These are phyloP conservation scores for Smittia sp. DNA, from an alignment of 2,888 invertebrate genomes.

Conservation along the genomic window DNA sequence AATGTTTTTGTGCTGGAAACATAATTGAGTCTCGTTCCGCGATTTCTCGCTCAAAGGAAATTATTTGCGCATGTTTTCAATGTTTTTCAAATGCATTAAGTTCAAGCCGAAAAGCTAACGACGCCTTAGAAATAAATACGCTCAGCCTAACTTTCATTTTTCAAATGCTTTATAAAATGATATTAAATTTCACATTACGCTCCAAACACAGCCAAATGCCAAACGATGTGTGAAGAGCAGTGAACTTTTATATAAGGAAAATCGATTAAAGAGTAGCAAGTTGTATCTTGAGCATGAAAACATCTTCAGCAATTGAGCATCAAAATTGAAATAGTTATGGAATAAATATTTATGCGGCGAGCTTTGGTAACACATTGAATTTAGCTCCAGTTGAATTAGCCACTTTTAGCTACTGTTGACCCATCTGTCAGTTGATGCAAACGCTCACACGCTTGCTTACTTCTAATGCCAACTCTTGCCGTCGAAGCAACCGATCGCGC, in stretches of 20 bases:
- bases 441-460: too few species aligned
- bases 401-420: too few species aligned
- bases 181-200: constrained; percentile 14
- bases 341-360: too few species aligned
- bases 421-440: too few species aligned
- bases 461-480: too few species aligned
- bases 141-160: constrained; percentile 8
- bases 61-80: constrained; percentile 1
- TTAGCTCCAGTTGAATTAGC: too few species aligned
- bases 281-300: too few species aligned
- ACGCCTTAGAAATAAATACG: neutral
- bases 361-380: too few species aligned
- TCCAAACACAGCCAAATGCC: neutral
- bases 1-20: neutral
- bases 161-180: constrained; percentile 5
- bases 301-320: too few species aligned
- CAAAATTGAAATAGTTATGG: too few species aligned
- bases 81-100: neutral
- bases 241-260: constrained; percentile 14
- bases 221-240: constrained; percentile 19
- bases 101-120: neutral
- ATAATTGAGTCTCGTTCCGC: neutral
- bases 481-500: too few species aligned
- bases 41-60: neutral
- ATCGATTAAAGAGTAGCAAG: neutral